A percentile compares a stretch with the other conserved stretches of the same genome.
Evolutionary conservation across 2,797 vertebrate species (phyloP).

Genomic region (Oceanodroma leucorhoa): DNA sequence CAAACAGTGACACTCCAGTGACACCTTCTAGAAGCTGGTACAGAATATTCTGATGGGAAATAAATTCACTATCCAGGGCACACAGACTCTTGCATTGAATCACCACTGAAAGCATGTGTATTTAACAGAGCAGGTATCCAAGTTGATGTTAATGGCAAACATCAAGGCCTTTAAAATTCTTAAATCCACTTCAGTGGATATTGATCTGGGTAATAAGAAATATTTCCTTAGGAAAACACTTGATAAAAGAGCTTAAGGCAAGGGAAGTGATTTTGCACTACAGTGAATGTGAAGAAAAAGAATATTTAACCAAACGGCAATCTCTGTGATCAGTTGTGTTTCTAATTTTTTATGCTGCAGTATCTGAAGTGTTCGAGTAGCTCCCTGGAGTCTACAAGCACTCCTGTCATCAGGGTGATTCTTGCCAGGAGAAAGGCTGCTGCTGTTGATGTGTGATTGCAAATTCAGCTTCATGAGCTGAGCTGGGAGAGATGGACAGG

Average conservation of each 20-base stretch:
- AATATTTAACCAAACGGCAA: neutral
- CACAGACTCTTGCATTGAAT: neutral
- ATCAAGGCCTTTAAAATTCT: constrained; percentile 5
- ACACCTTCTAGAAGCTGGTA: neutral
- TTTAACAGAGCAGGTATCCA: neutral
- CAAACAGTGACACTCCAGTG: neutral
- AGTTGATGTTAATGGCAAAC: neutral
- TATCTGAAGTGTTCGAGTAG: neutral
- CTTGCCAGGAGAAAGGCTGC: neutral
- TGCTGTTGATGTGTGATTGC: neutral
- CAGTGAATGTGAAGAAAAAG: neutral
- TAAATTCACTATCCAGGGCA: neutral
- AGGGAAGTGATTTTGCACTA: neutral
- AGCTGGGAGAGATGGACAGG: neutral
- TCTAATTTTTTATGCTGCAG: neutral
- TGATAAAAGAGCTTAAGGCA: neutral
- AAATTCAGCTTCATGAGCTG: neutral
- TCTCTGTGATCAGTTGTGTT: neutral
- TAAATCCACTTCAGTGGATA: constrained; percentile 36
- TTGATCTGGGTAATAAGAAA: constrained; percentile 34
- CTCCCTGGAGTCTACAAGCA: neutral
- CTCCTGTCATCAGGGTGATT: neutral
- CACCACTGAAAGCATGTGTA: neutral
- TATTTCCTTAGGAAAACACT: constrained; percentile 7
- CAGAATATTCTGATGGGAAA: neutral